Evolutionary conservation across 2,113 vertebrate species (phyloP).

Genomic region (Syrrhaptes paradoxus): DNA sequence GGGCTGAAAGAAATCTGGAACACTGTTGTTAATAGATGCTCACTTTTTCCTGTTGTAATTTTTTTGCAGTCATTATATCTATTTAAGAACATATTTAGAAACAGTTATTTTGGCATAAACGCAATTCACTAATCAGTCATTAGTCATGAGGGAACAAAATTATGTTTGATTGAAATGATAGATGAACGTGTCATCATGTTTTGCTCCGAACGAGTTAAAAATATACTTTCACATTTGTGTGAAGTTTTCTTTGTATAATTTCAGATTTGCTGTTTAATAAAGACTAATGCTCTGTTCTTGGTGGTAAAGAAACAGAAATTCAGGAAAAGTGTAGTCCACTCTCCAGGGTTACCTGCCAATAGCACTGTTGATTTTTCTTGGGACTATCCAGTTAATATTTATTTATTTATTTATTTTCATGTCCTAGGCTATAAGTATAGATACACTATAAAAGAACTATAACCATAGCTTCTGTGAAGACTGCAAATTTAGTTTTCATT

Average conservation of each 20-base stretch:
- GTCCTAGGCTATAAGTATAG: not conserved
- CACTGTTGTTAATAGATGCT: not conserved
- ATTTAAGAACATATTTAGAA: conserved; percentile 49
- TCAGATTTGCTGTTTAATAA: not conserved
- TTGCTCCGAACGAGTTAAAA: conserved; percentile 34
- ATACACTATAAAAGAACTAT: not conserved
- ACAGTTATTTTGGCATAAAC: conserved; percentile 55
- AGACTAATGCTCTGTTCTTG: not conserved
- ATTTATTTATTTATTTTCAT: not conserved
- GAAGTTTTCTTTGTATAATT: not conserved
- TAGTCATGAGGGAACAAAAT: conserved; percentile 20
- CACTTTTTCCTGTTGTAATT: conserved; percentile 2
- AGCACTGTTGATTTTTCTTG: not conserved
- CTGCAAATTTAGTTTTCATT: not conserved
- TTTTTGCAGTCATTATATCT: conserved; percentile 41
- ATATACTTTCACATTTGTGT: not conserved
- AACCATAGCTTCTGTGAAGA: not conserved
- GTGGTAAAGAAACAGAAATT: not conserved
- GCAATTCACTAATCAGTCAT: conserved; percentile 53
- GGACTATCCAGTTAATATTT: not conserved
- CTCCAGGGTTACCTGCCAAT: not conserved
- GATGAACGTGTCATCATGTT: not conserved
- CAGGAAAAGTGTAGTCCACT: not conserved
- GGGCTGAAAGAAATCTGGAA: conserved; percentile 23
- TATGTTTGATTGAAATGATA: conserved; percentile 45